Evolutionary conservation across 2,113 vertebrate species (phyloP).

Genomic region (Xyrauchen texanus): DNA sequence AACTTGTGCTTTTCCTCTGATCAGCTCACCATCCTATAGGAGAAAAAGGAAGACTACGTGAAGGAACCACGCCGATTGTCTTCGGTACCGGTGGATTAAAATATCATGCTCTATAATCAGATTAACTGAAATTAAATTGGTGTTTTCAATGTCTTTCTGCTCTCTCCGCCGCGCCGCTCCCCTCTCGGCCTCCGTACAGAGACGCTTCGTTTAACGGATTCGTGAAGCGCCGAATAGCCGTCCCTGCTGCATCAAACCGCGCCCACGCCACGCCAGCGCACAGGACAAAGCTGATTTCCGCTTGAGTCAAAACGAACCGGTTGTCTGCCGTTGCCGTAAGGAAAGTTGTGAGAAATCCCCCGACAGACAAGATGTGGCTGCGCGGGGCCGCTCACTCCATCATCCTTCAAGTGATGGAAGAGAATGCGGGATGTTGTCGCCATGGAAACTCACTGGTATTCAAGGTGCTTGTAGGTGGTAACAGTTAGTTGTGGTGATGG

Average conservation of each 20-base stretch:
- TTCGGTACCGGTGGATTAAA: neutral
- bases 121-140: constrained; percentile 47
- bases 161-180: constrained; percentile 61
- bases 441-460: constrained; percentile 71
- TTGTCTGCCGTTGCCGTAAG: constrained; percentile 65
- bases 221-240: constrained; percentile 60
- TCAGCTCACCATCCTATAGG: constrained; percentile 62
- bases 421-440: constrained; percentile 74
- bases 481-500: neutral
- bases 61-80: constrained; percentile 6
- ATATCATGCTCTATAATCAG: neutral
- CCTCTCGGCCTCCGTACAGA: constrained; percentile 76
- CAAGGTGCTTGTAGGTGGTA: neutral
- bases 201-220: constrained; percentile 58
- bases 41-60: constrained; percentile 9
- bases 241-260: constrained; percentile 41
- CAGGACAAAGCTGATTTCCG: constrained; percentile 63
- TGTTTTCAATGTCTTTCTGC: constrained; percentile 59
- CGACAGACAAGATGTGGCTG: constrained; percentile 57
- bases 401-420: constrained; percentile 42
- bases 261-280: constrained; percentile 54
- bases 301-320: constrained; percentile 66
- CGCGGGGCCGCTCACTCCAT: constrained; percentile 53
- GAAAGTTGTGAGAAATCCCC: constrained; percentile 57
- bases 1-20: constrained; percentile 64